These are phyloP conservation scores for Bovichtus variegatus DNA, from an alignment of 2,797 vertebrate species.

Conservation along the genomic window DNA sequence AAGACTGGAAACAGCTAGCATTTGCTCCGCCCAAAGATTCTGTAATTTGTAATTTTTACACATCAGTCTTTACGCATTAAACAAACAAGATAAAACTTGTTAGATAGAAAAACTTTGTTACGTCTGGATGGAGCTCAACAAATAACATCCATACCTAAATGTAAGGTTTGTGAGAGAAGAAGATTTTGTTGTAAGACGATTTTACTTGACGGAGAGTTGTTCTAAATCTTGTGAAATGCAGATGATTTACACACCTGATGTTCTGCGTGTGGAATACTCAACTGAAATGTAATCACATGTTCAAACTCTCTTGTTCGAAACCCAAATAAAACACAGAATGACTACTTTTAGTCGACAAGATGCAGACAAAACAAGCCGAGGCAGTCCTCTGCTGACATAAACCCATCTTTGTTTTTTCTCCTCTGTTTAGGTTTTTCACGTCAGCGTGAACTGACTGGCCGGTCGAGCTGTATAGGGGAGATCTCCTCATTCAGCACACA, in stretches of 20 bases:
- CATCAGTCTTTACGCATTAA: too few species aligned
- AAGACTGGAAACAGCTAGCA: too few species aligned
- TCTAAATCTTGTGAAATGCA: background rate
- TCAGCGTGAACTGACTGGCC: slow-evolving; percentile 41
- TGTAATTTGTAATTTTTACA: too few species aligned
- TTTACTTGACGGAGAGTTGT: background rate
- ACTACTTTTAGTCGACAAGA: background rate
- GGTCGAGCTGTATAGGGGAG: slow-evolving; percentile 51
- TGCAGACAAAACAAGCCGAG: slow-evolving; percentile 20
- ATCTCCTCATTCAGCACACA: slow-evolving; percentile 57
- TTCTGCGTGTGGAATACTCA: background rate
- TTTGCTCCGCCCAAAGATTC: too few species aligned
- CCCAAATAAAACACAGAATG: background rate
- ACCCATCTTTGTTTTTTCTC: slow-evolving; percentile 54
- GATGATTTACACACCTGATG: background rate
- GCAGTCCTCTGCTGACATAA: slow-evolving; percentile 20
- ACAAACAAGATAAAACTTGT: too few species aligned
- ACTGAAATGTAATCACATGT: background rate
- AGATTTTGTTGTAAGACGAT: background rate
- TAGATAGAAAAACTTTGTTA: too few species aligned
- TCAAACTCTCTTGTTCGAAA: background rate
- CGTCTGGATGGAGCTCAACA: too few species aligned
- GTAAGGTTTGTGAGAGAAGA: background rate
- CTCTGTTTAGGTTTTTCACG: slow-evolving; percentile 24
- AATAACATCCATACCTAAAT: background rate